Base-by-base conservation (phyloP, 2,888 invertebrate species). In the Calameuta filiformis region DNA sequence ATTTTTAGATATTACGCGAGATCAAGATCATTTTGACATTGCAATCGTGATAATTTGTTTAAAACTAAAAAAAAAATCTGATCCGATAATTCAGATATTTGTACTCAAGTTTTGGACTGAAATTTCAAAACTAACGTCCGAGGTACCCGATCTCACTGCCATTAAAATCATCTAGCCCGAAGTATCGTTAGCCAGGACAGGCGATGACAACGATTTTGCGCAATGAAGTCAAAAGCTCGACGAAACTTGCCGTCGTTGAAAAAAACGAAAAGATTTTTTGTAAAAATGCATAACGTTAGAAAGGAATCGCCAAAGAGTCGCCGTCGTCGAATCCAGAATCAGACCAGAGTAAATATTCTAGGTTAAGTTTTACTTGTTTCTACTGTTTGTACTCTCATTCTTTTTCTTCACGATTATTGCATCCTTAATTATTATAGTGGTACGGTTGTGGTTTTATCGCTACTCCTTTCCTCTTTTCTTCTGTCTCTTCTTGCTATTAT, bases 261-360 rank as follows among this genome's bases (percentile, higher is more conserved):
- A 33, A 33, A 11, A 71, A 34, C 31, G 31, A 77, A 56, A 35
- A 73, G 33, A 35, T 75, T 71, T 35, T 69, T 71, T 77, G 6
- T 34, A 35, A 73, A 76, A 69, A 76, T 68, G 74, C 76, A 56
- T 76, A 74, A 76, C 74, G 68, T 76, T 31, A 73, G 75, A 71
- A 75, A 78, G 76, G 37, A 73, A 74, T 84, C 83, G 81, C 75
- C 80, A 84, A 85, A 80, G 81, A 79, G 83, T 86, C 86, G 84
- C 83, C 87, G 85, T 86, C 81, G 85, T 83, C 80, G 83, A 82
- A 83, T 83, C 85, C 88, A 86, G 86, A 84, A 82, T 84, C 84
- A 76, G 83, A 74, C 40, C 76, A 84, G 79, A 88, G 86, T 89
- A 87, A 87, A 85, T 88, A 88, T 86, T 80, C 35, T 82, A 85